phyloP scores from a whole-genome alignment of 2,888 invertebrate species.

The Thecocarcelia acutangulata region DNA sequence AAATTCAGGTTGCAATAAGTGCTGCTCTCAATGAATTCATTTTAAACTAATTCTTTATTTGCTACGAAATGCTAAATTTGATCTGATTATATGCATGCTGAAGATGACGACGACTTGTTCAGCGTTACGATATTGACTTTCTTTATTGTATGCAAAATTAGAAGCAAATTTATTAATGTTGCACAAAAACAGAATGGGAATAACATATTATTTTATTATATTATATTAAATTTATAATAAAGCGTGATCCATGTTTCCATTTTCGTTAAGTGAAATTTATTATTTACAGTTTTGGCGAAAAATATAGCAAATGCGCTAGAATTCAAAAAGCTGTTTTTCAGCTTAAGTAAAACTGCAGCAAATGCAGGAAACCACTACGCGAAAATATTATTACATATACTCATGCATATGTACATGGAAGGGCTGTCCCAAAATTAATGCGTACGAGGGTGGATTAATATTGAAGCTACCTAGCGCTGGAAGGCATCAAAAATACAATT shows the following conservation, averaged over 20 bases:
- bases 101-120: slow-evolving; percentile 13
- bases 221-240: slow-evolving; percentile 62
- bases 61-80: slow-evolving; percentile 43
- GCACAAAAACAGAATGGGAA: neutral
- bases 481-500: too few relatives aligned
- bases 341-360: too few relatives aligned
- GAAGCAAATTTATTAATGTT: slow-evolving; percentile 13
- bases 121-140: slow-evolving; percentile 44
- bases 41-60: slow-evolving; percentile 20
- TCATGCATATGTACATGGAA: too few relatives aligned
- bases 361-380: too few relatives aligned
- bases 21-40: slow-evolving; percentile 13
- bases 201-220: slow-evolving; percentile 55
- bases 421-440: too few relatives aligned
- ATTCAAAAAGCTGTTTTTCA: too few relatives aligned
- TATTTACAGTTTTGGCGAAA: neutral
- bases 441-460: too few relatives aligned
- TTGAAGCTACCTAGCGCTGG: too few relatives aligned
- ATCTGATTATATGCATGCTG: slow-evolving; percentile 60
- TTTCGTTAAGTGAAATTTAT: neutral
- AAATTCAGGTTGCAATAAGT: slow-evolving; percentile 71
- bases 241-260: slow-evolving; percentile 57
- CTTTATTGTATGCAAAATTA: slow-evolving; percentile 54
- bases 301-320: neutral
- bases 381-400: too few relatives aligned